Conservation (phyloP, 2,888 invertebrate genomes). For the Drosophila diplacantha region DNA sequence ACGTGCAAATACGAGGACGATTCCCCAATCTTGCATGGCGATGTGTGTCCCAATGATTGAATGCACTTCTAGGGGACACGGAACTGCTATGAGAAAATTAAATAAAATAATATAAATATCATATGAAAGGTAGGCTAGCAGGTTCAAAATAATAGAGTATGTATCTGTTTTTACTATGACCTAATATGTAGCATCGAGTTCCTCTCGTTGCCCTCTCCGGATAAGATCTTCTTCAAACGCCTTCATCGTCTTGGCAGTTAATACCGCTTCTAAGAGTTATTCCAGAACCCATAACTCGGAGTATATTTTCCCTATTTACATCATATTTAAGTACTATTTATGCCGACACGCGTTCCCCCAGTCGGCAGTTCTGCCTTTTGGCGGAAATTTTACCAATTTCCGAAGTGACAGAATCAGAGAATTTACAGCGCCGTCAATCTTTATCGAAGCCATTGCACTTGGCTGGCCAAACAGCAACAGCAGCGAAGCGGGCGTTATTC, state of each 20-base stretch:
- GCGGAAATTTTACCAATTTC: slow-evolving; percentile 74
- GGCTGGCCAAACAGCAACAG: slow-evolving; percentile 55
- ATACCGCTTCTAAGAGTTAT: background rate
- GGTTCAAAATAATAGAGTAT: too few relatives aligned
- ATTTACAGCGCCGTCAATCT: slow-evolving; percentile 75
- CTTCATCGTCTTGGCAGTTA: background rate
- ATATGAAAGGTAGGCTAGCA: too few relatives aligned
- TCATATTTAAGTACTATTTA: slow-evolving; percentile 39
- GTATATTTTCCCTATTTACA: slow-evolving; percentile 24
- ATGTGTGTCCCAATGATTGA: background rate
- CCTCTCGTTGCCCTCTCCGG: background rate
- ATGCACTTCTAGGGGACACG: background rate
- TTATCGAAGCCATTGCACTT: slow-evolving; percentile 67
- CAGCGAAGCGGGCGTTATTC: slow-evolving; percentile 37
- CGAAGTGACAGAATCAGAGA: slow-evolving; percentile 76
- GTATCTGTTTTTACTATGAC: too few relatives aligned
- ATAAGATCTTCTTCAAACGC: background rate
- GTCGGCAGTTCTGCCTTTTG: slow-evolving; percentile 19
- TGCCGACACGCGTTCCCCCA: slow-evolving; percentile 23
- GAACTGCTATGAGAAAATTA: too few relatives aligned
- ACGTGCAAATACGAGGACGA: slow-evolving; percentile 21
- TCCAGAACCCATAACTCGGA: slow-evolving; percentile 11
- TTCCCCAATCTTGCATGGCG: slow-evolving; percentile 7
- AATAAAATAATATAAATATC: too few relatives aligned
- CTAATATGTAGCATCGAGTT: background rate